Evolutionary conservation across 2,797 vertebrate species (phyloP).

Genomic region (Sebastes iracundus): DNA sequence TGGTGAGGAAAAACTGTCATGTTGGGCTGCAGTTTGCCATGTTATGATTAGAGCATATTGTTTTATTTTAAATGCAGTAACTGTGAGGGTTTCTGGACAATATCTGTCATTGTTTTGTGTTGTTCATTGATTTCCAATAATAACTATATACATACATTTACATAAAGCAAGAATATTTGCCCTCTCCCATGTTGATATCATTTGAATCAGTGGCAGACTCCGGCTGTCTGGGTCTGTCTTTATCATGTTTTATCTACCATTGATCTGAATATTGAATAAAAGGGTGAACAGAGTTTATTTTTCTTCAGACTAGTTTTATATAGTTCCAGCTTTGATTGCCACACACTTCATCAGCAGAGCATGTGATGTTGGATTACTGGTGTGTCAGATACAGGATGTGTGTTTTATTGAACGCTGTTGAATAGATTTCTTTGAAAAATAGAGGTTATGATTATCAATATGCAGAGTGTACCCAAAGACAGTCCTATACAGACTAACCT

Average conservation of each 20-base stretch:
- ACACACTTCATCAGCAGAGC: neutral
- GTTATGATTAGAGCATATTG: too few relatives aligned
- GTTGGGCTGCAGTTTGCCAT: too few relatives aligned
- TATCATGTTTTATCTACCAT: neutral
- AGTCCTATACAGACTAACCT: constrained; percentile 22
- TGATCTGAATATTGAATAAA: neutral
- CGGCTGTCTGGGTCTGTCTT: neutral
- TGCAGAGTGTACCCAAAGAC: constrained; percentile 40
- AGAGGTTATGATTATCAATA: constrained; percentile 23
- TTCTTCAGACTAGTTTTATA: neutral
- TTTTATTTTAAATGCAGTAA: too few relatives aligned
- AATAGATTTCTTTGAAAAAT: neutral
- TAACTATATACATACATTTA: too few relatives aligned
- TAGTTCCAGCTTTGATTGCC: neutral
- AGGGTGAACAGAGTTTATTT: neutral
- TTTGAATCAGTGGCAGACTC: neutral
- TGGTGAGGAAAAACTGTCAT: too few relatives aligned
- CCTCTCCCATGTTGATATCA: too few relatives aligned
- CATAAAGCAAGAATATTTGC: too few relatives aligned
- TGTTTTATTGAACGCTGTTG: neutral
- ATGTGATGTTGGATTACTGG: neutral
- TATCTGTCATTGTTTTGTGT: too few relatives aligned
- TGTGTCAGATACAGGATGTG: neutral
- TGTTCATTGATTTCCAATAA: too few relatives aligned
- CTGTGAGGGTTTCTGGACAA: too few relatives aligned